These are phyloP conservation scores for Meles meles DNA, from an alignment of 2,113 vertebrate genomes.

Conservation along the genomic window DNA sequence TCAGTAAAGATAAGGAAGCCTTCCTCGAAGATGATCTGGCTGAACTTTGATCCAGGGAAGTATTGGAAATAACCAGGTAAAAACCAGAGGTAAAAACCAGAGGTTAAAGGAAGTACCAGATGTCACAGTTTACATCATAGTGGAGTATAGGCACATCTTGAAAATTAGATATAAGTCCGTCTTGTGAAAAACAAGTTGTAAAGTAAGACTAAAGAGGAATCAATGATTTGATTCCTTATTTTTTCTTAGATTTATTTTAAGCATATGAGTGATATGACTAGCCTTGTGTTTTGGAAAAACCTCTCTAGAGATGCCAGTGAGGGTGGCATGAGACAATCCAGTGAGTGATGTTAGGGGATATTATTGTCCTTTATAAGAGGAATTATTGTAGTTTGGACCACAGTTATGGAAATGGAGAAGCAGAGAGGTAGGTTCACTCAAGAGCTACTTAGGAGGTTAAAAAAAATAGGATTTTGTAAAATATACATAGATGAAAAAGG, in stretches of 20 bases:
- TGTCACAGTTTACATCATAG: background rate
- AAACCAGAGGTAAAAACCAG: constrained; percentile 9
- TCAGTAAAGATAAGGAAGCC: background rate
- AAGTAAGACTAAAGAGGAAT: background rate
- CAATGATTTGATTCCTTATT: background rate
- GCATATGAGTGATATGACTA: background rate
- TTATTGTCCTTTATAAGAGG: background rate
- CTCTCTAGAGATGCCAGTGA: background rate
- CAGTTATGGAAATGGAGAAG: background rate
- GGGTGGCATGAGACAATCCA: background rate
- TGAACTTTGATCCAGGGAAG: background rate
- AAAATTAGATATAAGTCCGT: background rate
- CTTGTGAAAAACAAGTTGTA: background rate
- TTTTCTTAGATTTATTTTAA: background rate
- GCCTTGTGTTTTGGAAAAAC: background rate
- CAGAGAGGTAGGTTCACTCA: background rate
- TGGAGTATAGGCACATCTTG: background rate
- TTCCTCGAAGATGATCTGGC: background rate
- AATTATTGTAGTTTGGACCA: background rate
- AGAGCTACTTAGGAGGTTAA: background rate
- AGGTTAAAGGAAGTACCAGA: background rate
- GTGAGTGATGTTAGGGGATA: background rate
- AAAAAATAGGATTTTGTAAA: background rate
- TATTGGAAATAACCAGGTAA: background rate
- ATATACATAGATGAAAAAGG: background rate